Evolutionary conservation across 2,888 invertebrate genomes (phyloP), one percentile per base, ranked within the genome.

Genomic region (Hoplodrina blanda): DNA sequence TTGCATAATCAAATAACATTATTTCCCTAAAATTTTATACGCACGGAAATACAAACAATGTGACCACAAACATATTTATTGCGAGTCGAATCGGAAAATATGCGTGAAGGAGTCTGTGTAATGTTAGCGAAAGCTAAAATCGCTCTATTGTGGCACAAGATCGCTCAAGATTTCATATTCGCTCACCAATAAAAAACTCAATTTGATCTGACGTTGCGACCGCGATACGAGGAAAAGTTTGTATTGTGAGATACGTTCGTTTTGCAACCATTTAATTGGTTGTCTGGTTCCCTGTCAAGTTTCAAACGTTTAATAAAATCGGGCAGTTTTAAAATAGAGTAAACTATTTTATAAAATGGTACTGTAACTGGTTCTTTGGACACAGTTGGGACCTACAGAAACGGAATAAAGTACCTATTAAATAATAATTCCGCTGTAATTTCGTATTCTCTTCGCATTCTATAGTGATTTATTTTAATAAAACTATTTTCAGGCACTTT

Each of bases 1-100:
- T 76, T 55, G 55, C 55, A 17, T 76, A 25, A 13, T 49, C 13
- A 50, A 41, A 41, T 17, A 17, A 30, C 3, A 46, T 25, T 89
- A 66, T 70, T 74, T 78, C 41, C 62, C 63, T 57, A 60, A 76
- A 87, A 90, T 87, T 89, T 85, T 87, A 80, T 84, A 91, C 89
- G 90, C 91, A 90, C 88, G 91, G 76, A 88, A 80, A 80, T 82
- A 80, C 70, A 82, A 80, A 86, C 85, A 87, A 85, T 85, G 75
- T 76, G 78, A 81, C 84, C 83, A 83, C 85, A 85, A 85, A 76
- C 64, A 77, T 68, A 84, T 71, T 80, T 87, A 84, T 81, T 81
- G 86, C 89, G 87, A 81, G 78, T 86, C 91, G 73, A 92, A 92
- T 92, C 81, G 64, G 62, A 85, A 71, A 80, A 83, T 88, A 86